Evolutionary conservation across 2,888 invertebrate species (phyloP).

Genomic region (Salticus scenicus): DNA sequence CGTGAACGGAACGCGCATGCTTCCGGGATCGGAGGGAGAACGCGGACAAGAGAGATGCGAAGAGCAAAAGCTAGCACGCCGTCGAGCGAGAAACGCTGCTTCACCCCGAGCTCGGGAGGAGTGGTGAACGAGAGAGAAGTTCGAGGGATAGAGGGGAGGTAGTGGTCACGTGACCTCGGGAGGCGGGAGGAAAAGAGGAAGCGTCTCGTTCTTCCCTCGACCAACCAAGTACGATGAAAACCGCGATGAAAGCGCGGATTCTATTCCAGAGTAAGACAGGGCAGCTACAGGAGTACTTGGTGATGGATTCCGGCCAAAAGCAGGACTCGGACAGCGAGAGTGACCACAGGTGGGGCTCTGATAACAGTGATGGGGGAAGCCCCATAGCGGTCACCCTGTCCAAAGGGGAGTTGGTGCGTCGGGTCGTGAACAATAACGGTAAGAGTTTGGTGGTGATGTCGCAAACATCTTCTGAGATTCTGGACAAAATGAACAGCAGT

Average conservation of each 20-base stretch:
- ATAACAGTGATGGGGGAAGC: conserved; percentile 10
- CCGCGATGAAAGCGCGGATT: conserved; percentile 51
- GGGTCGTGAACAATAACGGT: neutral
- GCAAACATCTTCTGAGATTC: too few relatives aligned
- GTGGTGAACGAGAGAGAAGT: neutral
- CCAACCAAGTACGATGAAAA: conserved; percentile 36
- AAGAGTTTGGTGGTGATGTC: neutral
- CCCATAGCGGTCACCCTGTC: conserved; percentile 47
- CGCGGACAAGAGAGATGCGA: too few relatives aligned
- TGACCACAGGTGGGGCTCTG: neutral
- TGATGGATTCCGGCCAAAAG: conserved; percentile 1
- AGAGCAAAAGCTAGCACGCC: too few relatives aligned
- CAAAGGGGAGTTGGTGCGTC: conserved; percentile 42
- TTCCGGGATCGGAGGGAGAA: too few relatives aligned
- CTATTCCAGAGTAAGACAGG: conserved; percentile 41
- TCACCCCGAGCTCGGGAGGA: neutral
- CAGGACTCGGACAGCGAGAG: neutral
- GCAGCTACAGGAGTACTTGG: neutral
- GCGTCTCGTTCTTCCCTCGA: conserved; percentile 15
- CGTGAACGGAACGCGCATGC: too few relatives aligned
- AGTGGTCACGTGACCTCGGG: conserved; percentile 38
- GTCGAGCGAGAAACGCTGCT: too few relatives aligned
- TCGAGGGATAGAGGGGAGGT: neutral
- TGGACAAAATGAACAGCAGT: too few relatives aligned
- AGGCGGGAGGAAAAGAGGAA: conserved; percentile 34